Conservation (phyloP, 2,888 invertebrate genomes). For the Psylliodes chrysocephalus region DNA sequence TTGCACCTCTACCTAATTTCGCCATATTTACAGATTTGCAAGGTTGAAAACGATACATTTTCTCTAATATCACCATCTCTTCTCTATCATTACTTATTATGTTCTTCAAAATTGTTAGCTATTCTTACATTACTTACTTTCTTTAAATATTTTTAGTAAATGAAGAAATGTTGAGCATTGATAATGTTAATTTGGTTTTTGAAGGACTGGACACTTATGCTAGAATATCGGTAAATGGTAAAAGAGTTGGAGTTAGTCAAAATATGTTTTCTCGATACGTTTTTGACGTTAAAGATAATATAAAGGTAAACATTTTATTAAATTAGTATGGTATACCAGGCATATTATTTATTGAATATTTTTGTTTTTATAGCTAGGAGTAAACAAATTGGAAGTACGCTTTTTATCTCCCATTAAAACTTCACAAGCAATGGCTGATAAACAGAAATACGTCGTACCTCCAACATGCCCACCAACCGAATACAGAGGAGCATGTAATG, state of each 20-base stretch:
- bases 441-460: slow-evolving; percentile 68
- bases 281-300: slow-evolving; percentile 69
- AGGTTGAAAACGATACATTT: too few species aligned
- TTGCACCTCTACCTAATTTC: too few species aligned
- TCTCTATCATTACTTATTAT: too few species aligned
- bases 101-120: too few species aligned
- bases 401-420: slow-evolving; percentile 60
- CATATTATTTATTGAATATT: too few species aligned
- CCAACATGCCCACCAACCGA: slow-evolving; percentile 79
- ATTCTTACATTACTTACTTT: too few species aligned
- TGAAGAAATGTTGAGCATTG: slow-evolving; percentile 54
- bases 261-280: slow-evolving; percentile 90
- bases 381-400: slow-evolving; percentile 58
- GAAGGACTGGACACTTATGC: slow-evolving; percentile 90
- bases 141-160: slow-evolving; percentile 54
- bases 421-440: slow-evolving; percentile 49
- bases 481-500: slow-evolving; percentile 92
- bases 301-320: too few species aligned
- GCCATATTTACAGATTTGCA: too few species aligned
- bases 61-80: too few species aligned
- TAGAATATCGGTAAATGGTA: slow-evolving; percentile 77
- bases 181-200: slow-evolving; percentile 72
- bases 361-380: slow-evolving; percentile 56
- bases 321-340: too few species aligned
- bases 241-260: slow-evolving; percentile 71